These are phyloP conservation scores for Urocolius indicus DNA, from an alignment of 2,113 vertebrate species.

Conservation along the genomic window DNA sequence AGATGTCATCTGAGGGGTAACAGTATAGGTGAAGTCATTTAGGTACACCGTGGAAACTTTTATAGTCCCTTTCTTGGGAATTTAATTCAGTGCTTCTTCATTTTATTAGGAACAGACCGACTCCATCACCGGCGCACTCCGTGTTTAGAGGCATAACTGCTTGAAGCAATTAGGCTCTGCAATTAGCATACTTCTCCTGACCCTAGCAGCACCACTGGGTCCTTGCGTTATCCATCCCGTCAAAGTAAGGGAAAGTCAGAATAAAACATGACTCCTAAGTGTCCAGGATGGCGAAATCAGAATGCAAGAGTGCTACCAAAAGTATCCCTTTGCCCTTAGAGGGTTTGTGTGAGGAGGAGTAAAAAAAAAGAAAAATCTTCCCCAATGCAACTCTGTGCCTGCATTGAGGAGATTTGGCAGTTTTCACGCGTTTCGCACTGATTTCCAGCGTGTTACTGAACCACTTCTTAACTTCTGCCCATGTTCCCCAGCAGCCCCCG, in stretches of 20 bases:
- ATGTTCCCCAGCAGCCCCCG: too few relatives aligned
- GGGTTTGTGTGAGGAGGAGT: too few relatives aligned
- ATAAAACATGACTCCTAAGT: slow-evolving; percentile 14
- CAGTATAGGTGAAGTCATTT: slow-evolving; percentile 78
- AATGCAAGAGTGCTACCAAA: background rate
- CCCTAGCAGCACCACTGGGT: slow-evolving; percentile 48
- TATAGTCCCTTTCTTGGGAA: slow-evolving; percentile 76
- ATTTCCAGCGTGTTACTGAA: background rate
- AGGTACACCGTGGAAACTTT: slow-evolving; percentile 78
- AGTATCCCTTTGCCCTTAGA: background rate
- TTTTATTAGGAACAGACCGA: slow-evolving; percentile 81
- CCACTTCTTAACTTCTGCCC: background rate
- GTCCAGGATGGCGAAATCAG: background rate
- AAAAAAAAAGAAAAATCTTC: background rate
- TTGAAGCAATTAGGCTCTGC: slow-evolving; percentile 80
- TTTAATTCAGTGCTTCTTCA: slow-evolving; percentile 80
- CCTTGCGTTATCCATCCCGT: slow-evolving; percentile 60
- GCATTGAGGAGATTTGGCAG: background rate
- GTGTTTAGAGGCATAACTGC: slow-evolving; percentile 74
- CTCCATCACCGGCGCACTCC: slow-evolving; percentile 66
- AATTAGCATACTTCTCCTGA: slow-evolving; percentile 78
- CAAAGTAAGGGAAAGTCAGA: slow-evolving; percentile 38
- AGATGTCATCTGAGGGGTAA: slow-evolving; percentile 75
- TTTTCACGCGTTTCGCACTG: background rate
- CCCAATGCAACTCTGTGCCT: background rate